Percentiles rank a stretch among this genome's conserved stretches.
Evolutionary conservation across 2,888 invertebrate genomes (phyloP).

Genomic region (Trissonchulus sp.): DNA sequence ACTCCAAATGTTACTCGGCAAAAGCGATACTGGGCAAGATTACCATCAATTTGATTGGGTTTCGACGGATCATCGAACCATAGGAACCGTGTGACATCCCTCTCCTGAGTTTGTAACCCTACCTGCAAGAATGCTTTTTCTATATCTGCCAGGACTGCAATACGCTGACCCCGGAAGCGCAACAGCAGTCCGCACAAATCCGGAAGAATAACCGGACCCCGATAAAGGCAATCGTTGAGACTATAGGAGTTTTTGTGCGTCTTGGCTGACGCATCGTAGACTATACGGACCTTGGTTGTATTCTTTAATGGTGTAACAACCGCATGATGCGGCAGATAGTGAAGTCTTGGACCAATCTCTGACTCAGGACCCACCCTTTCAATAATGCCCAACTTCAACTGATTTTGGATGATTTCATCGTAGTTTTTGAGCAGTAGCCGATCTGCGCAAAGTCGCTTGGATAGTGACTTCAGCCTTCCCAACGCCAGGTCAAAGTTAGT

Average conservation of each 20-base stretch:
- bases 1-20: too few species aligned
- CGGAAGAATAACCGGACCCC: slow-evolving; percentile 33
- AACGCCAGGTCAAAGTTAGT: neutral
- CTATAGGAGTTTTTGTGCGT: slow-evolving; percentile 23
- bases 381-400: slow-evolving; percentile 27
- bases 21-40: too few species aligned
- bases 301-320: slow-evolving; percentile 32
- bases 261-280: slow-evolving; percentile 38
- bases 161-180: slow-evolving; percentile 32
- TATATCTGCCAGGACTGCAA: slow-evolving; percentile 33
- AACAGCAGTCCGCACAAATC: slow-evolving; percentile 32
- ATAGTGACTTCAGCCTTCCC: neutral
- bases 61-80: slow-evolving; percentile 30
- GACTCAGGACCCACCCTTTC: slow-evolving; percentile 12
- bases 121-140: slow-evolving; percentile 35
- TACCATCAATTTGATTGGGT: slow-evolving; percentile 31
- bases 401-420: slow-evolving; percentile 26
- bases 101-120: slow-evolving; percentile 33
- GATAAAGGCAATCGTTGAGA: slow-evolving; percentile 36
- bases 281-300: slow-evolving; percentile 39
- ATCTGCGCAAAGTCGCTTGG: neutral
- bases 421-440: slow-evolving; percentile 28
- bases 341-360: slow-evolving; percentile 6
- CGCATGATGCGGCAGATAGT: slow-evolving; percentile 36
- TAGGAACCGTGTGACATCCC: slow-evolving; percentile 33